phyloP scores from a whole-genome alignment of 2,113 vertebrate species.

The Epinephelus cyanopodus region DNA sequence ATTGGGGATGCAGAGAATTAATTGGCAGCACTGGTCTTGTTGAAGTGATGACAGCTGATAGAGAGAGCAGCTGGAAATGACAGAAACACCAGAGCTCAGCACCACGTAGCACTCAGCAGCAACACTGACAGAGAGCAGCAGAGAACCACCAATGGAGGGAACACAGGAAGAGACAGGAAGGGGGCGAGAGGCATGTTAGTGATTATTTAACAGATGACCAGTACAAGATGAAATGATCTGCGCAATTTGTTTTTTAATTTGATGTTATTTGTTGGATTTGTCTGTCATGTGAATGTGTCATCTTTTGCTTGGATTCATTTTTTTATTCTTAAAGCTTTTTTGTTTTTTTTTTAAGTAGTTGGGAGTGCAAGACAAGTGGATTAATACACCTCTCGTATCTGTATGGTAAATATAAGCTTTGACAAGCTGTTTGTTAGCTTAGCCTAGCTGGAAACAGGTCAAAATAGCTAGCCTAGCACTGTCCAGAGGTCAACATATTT shows the following conservation, averaged over 20 bases:
- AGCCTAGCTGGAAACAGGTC: background rate
- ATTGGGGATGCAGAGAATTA: conserved; percentile 64
- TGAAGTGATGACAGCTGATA: conserved; percentile 79
- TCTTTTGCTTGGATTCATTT: background rate
- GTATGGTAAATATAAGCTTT: background rate
- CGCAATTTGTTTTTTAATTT: background rate
- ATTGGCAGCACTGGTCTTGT: conserved; percentile 62
- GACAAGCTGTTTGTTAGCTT: background rate
- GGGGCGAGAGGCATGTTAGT: background rate
- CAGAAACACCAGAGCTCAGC: conserved; percentile 49
- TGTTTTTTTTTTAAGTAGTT: background rate
- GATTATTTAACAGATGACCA: background rate
- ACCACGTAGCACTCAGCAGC: conserved; percentile 42
- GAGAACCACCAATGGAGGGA: conserved; percentile 10
- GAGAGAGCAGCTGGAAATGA: conserved; percentile 76
- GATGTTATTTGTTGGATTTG: background rate
- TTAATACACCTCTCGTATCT: background rate
- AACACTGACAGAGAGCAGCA: conserved; percentile 30
- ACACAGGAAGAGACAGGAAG: background rate
- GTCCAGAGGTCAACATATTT: background rate
- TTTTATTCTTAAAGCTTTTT: background rate
- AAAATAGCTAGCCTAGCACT: background rate
- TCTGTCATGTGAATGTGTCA: background rate
- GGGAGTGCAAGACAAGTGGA: background rate
- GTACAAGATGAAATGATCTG: background rate